phyloP scores from a whole-genome alignment of 2,888 invertebrate species.

The Pheosia tremula region DNA sequence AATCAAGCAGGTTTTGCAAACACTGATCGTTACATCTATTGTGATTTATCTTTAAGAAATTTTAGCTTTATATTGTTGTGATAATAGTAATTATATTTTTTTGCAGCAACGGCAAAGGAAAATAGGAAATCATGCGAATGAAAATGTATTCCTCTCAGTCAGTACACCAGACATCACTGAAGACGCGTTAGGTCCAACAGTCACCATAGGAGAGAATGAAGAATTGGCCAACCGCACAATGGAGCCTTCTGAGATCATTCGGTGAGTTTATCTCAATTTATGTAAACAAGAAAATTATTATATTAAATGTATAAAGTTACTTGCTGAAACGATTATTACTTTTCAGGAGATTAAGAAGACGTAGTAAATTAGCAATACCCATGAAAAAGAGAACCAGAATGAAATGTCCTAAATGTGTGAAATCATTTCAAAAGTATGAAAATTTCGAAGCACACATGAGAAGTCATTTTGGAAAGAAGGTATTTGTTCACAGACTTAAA shows the following conservation, averaged over 20 bases:
- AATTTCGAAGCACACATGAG: slow-evolving; percentile 81
- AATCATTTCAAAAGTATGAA: slow-evolving; percentile 78
- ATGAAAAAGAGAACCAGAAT: slow-evolving; percentile 60
- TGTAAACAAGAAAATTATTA: too few relatives aligned
- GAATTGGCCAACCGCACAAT: slow-evolving; percentile 19
- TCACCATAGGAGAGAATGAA: slow-evolving; percentile 10
- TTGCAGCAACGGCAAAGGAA: slow-evolving; percentile 34
- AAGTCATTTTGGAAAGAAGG: slow-evolving; percentile 81
- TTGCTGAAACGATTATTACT: background rate
- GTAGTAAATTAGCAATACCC: slow-evolving; percentile 40
- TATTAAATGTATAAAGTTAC: background rate
- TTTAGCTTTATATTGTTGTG: too few relatives aligned
- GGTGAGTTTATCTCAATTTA: slow-evolving; percentile 12
- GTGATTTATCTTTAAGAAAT: too few relatives aligned
- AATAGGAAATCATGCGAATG: slow-evolving; percentile 41
- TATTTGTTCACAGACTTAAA: slow-evolving; percentile 28
- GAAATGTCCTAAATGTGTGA: slow-evolving; percentile 79
- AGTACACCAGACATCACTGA: slow-evolving; percentile 47
- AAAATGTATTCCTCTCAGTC: slow-evolving; percentile 44
- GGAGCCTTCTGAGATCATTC: slow-evolving; percentile 37
- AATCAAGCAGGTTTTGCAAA: too few relatives aligned
- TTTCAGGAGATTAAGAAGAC: slow-evolving; percentile 51
- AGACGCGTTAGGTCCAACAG: slow-evolving; percentile 24
- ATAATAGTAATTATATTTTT: background rate
- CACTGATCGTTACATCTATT: too few relatives aligned